Evolutionary conservation across 2,113 vertebrate genomes (phyloP).

Genomic region (Oryzias javanicus): DNA sequence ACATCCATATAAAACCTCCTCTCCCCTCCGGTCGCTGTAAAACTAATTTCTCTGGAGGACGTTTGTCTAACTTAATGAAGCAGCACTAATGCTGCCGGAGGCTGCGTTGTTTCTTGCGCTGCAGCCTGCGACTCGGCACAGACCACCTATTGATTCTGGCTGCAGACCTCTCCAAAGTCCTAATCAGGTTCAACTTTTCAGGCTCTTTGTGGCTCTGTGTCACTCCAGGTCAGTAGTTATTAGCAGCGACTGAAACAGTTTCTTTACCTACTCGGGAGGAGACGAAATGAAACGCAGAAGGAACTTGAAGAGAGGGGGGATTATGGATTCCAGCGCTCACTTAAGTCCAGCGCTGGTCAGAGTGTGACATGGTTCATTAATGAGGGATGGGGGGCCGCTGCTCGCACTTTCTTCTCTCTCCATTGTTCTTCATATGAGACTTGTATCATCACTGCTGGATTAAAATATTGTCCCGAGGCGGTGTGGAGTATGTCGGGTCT

Average conservation of each 20-base stretch:
- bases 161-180: slow-evolving; percentile 89
- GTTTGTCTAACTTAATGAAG: slow-evolving; percentile 94
- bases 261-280: slow-evolving; percentile 88
- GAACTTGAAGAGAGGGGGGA: slow-evolving; percentile 86
- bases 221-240: slow-evolving; percentile 97
- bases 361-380: slow-evolving; percentile 98
- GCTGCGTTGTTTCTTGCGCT: slow-evolving; percentile 16
- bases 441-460: slow-evolving; percentile 15
- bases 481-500: neutral
- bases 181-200: slow-evolving; percentile 92
- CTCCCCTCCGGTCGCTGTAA: slow-evolving; percentile 66
- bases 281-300: slow-evolving; percentile 83
- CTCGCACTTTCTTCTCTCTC: neutral
- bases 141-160: slow-evolving; percentile 76
- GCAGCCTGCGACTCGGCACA: too few relatives aligned
- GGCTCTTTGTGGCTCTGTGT: slow-evolving; percentile 89
- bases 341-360: slow-evolving; percentile 81
- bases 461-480: slow-evolving; percentile 22
- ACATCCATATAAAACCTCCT: neutral
- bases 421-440: slow-evolving; percentile 21
- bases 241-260: slow-evolving; percentile 93
- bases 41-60: slow-evolving; percentile 90
- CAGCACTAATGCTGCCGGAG: slow-evolving; percentile 88
- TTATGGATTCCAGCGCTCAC: slow-evolving; percentile 87
- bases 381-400: slow-evolving; percentile 82